phyloP scores from a whole-genome alignment of 2,797 vertebrate genomes.

The Enteromius paludinosus region DNA sequence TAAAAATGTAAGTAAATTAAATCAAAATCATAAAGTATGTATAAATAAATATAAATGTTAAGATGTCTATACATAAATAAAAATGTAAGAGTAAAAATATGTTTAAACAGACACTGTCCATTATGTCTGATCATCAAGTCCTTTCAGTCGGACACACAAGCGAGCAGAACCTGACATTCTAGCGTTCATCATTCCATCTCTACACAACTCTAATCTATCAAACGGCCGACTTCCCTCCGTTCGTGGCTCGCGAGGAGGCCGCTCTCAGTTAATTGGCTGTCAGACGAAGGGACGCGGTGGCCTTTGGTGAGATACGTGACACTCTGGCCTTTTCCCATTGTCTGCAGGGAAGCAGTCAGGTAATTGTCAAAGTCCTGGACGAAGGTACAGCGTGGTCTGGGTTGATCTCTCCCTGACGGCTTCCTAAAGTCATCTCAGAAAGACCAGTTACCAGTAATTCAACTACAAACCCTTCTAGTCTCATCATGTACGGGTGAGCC shows the following conservation, averaged over 20 bases:
- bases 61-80: no score
- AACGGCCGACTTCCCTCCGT: not conserved
- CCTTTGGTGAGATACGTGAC: conserved; percentile 7
- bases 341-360: conserved; percentile 2
- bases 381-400: not conserved
- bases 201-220: not conserved
- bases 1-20: no score
- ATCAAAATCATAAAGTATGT: no score
- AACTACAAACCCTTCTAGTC: conserved; percentile 10
- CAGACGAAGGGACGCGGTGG: conserved; percentile 26
- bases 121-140: not conserved
- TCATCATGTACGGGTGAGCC: not conserved
- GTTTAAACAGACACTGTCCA: not conserved
- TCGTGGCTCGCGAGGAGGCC: conserved; percentile 16
- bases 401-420: not conserved
- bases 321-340: conserved; percentile 22
- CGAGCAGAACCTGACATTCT: not conserved
- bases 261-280: conserved; percentile 54
- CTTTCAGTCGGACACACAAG: not conserved
- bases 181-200: no score
- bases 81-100: not conserved
- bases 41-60: no score
- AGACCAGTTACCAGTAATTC: conserved; percentile 1
- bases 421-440: conserved; percentile 8
- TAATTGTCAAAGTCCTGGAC: conserved; percentile 6